Base-by-base conservation (phyloP, 2,113 vertebrate genomes). In the Caranx ignobilis region DNA sequence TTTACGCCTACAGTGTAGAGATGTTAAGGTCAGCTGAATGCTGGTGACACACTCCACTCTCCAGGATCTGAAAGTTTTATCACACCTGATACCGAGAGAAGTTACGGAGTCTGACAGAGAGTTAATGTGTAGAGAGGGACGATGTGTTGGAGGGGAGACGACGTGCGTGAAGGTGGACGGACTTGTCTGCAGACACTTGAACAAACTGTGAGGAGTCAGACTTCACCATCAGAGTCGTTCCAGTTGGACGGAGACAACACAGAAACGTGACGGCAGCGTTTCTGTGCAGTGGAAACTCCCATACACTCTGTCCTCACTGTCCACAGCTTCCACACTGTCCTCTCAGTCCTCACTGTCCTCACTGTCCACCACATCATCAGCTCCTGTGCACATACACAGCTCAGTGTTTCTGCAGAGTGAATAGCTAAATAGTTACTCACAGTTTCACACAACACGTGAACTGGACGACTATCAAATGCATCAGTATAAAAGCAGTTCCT, bases 221-320 rank as follows among this genome's bases (percentile, higher is more conserved):
- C 74, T 82, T 69, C 55, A 43, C 73, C 45, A 76, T 78, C 52
- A 89, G 78, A 83, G 83, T 79, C 82, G 72, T 84, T 45, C 62
- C 57, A 67, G 87, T 76, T 65, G 78, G 81, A 86, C 78, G 67
- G 62, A 79, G 71, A 57, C 63, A 15, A 72, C 69, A 60, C 61
- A 78, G 54, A 2, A 16, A 67, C 15, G 6, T 2, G 1, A 69
- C 13, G 32, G 43, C 43, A 3, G 19, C 2, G 6, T 79, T 74
- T 50, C 62, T 64, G n/a, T 72, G 34, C 43, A 37, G 63, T 79
- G 78, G 84, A 89, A 86, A 82, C 84, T 84, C 87, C 67, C 55
- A 75, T 31, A 72, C 8, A 16, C 26, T 1, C 26, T 26, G 26
- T 26, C 26, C 26, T 26, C 26, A 26, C 26, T 26, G 26, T 26